Evolutionary conservation across 2,888 invertebrate species (phyloP).

Genomic region (Chironomus tentans): DNA sequence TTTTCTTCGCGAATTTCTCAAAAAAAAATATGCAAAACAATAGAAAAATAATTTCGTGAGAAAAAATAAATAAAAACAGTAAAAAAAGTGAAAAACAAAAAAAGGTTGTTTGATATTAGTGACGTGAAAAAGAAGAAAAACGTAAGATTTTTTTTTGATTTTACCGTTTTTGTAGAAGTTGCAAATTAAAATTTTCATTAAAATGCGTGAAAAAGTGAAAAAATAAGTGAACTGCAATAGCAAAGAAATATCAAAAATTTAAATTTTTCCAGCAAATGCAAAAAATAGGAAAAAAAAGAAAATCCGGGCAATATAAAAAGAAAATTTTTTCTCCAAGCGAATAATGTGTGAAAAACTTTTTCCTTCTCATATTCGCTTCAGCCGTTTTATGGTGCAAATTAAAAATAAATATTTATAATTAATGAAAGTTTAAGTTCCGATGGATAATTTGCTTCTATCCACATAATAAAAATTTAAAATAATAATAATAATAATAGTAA

Average conservation of each 20-base stretch:
- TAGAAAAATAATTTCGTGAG: background rate
- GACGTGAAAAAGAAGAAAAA: background rate
- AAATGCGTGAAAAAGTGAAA: too few species aligned
- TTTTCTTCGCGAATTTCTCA: background rate
- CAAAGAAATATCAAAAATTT: background rate
- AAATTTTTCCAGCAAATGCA: background rate
- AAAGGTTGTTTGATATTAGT: background rate
- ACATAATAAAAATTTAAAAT: background rate
- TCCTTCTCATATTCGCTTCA: background rate
- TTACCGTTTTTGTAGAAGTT: too few species aligned
- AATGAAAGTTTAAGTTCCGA: background rate
- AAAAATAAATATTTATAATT: conserved; percentile 19
- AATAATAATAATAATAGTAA: background rate
- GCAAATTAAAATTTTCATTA: too few species aligned
- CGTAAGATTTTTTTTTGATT: background rate
- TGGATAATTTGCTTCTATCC: background rate
- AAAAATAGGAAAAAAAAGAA: background rate
- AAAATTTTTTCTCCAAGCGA: background rate
- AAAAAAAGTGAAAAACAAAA: background rate
- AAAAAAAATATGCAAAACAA: background rate
- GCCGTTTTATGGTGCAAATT: conserved; percentile 6
- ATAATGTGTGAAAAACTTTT: background rate
- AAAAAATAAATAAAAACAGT: too few species aligned
- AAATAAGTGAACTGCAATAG: background rate
- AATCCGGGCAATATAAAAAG: background rate